Evolutionary conservation across 2,888 invertebrate species (phyloP).

Genomic region (Entomobrya proxima): DNA sequence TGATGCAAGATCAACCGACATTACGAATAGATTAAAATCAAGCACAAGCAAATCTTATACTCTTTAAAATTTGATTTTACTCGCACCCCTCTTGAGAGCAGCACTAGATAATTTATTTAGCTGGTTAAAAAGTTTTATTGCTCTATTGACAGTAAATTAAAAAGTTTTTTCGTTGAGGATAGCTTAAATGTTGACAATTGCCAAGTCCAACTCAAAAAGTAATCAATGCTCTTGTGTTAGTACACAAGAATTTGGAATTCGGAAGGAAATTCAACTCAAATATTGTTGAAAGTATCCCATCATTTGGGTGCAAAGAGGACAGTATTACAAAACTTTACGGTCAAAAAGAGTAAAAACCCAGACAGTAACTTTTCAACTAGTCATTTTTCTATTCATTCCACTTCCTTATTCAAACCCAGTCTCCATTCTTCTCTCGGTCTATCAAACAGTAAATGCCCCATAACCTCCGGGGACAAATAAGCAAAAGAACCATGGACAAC

Average conservation of each 20-base stretch:
- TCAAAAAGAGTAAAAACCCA: background rate
- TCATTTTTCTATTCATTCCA: background rate
- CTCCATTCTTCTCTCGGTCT: background rate
- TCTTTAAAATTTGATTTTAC: no score
- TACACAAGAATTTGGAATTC: no score
- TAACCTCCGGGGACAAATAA: constrained; percentile 59
- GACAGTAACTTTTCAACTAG: background rate
- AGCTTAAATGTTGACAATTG: no score
- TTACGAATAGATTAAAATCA: no score
- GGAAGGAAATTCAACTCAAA: background rate
- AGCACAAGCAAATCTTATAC: no score
- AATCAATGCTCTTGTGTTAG: no score
- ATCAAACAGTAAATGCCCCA: constrained; percentile 35
- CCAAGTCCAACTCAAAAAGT: no score
- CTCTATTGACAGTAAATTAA: background rate
- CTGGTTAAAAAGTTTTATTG: no score
- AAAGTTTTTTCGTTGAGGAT: constrained; percentile 6
- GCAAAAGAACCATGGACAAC: constrained; percentile 78
- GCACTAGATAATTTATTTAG: no score
- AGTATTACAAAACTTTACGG: background rate
- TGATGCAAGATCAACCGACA: no score
- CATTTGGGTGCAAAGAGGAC: background rate
- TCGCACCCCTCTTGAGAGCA: no score
- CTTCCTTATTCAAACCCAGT: constrained; percentile 34
- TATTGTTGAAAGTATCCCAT: background rate